These are phyloP conservation scores for Pteronotus mesoamericanus DNA, from an alignment of 2,797 vertebrate genomes.

Conservation along the genomic window DNA sequence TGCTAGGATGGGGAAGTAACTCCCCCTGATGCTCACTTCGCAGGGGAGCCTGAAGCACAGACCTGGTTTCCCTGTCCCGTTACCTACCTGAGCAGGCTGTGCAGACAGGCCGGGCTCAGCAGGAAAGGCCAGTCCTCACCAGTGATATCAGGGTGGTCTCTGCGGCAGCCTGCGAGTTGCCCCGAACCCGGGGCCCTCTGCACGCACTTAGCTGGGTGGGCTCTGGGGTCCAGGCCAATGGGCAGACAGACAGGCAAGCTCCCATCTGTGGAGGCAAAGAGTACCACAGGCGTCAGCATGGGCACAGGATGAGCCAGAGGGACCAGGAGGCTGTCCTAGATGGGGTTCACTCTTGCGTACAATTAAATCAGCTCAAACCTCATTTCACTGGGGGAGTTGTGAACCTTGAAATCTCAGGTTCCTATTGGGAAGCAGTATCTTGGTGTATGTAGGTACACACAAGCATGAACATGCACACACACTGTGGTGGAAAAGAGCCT, in stretches of 20 bases:
- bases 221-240: conserved; percentile 81
- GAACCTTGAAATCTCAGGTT: neutral
- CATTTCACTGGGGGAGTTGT: neutral
- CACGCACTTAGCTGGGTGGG: conserved; percentile 76
- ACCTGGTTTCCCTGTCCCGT: neutral
- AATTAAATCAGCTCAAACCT: neutral
- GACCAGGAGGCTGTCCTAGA: neutral
- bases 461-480: neutral
- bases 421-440: neutral
- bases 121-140: conserved; percentile 65
- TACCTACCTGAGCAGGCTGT: conserved; percentile 83
- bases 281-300: neutral
- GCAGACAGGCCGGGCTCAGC: conserved; percentile 77
- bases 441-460: neutral
- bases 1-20: neutral
- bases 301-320: neutral
- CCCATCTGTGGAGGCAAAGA: conserved; percentile 81
- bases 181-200: conserved; percentile 70
- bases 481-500: neutral
- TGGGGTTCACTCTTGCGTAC: neutral
- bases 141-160: conserved; percentile 73
- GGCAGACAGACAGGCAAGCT: conserved; percentile 80
- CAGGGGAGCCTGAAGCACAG: neutral
- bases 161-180: conserved; percentile 61
- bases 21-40: neutral